Conservation (phyloP, 2,888 invertebrate species). For the Conus canariensis region DNA sequence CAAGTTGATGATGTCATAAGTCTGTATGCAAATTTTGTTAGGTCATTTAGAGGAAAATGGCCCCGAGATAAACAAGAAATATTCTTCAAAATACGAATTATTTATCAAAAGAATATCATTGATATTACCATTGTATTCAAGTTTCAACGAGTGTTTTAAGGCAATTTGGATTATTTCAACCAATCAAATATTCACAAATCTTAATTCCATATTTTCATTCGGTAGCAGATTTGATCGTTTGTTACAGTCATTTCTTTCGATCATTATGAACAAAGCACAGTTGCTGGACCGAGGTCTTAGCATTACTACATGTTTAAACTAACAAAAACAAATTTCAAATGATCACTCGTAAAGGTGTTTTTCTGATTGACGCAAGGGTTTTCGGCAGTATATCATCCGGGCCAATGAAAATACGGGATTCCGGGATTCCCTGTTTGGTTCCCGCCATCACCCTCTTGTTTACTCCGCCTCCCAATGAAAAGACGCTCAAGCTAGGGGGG, state of each 20-base stretch:
- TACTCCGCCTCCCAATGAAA: slow-evolving; percentile 36
- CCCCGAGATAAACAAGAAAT: not conserved
- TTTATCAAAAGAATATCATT: not conserved
- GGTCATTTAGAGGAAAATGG: not conserved
- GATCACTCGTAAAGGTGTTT: not conserved
- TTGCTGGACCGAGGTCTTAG: too few species aligned
- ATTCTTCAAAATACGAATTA: not conserved
- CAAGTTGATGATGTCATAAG: slow-evolving; percentile 38
- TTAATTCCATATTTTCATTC: not conserved
- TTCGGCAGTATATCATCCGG: not conserved
- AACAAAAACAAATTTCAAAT: not conserved
- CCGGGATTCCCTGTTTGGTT: slow-evolving; percentile 61
- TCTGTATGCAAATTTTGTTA: slow-evolving; percentile 12
- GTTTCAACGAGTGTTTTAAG: not conserved
- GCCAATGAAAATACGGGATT: slow-evolving; percentile 61
- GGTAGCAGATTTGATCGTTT: not conserved
- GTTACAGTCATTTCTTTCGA: not conserved
- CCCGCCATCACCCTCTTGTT: slow-evolving; percentile 64
- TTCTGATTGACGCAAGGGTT: slow-evolving; percentile 14
- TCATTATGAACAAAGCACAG: too few species aligned
- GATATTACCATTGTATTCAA: too few species aligned
- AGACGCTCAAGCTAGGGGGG: not conserved
- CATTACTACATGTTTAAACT: too few species aligned
- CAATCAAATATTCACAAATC: not conserved
- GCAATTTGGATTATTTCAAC: not conserved